Evolutionary conservation across 2,888 invertebrate species (phyloP), one percentile per base, ranked within the genome.

Genomic region (Eupithecia tripunctaria): DNA sequence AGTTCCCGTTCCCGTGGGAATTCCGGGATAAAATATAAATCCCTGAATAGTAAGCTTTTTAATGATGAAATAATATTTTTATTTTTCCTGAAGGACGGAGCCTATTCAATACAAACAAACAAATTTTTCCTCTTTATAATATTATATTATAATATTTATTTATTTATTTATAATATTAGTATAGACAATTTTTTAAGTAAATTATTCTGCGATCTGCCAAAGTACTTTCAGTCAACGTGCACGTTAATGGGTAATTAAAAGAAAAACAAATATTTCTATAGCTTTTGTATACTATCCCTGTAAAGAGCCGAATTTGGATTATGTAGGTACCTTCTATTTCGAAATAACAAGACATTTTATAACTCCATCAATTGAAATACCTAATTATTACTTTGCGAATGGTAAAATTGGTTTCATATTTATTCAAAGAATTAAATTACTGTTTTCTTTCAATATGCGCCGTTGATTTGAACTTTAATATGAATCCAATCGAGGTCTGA

Each of bases 361-460:
- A 51, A 56, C 12, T 14, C 2, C 12, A 51, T 21, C 51, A 56
- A 56, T 56, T 56, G 25, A 56, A 56, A 12, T 12, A 25, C 21
- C 5, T 56, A 25, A 56, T 56, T 56, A 56, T 25, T 56, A 25
- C 4, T 12, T 60, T 1, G 7, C 7, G 29, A 60, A 29, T 29
- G 15, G 15, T 15, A 29, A 15, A 29, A 60, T 60, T 29, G 60
- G 60, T 29, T 68, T 60, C 59, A 41, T 68, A 41, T 41, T 41
- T 56, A 56, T 68, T 60, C 27, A 41, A 38, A 41, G 15, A 60
- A 60, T 60, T 29, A 60, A 60, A 36, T 51, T 56, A 56, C n/a
- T 67, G 56, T 67, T 67, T 67, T 67, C 56, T 21, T 67, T 67
- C 36, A 56, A 67, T 67, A n/a, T 60, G 38, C 25, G 25, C 60